Evolutionary conservation across 2,888 invertebrate species (phyloP).

Genomic region (Orthonychiurus folsomi): DNA sequence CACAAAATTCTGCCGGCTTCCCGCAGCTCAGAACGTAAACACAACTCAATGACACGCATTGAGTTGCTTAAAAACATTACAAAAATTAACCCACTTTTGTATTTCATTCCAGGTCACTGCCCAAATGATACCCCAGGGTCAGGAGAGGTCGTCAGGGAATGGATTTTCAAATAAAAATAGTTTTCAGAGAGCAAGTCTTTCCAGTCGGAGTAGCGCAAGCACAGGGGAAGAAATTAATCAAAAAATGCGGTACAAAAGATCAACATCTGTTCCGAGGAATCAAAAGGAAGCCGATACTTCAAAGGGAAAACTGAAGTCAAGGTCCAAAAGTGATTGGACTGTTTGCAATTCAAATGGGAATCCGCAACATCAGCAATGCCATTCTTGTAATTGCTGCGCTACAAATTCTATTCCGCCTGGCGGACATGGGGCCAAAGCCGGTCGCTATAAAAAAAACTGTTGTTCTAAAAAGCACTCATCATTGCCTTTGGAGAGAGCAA

Average conservation of each 20-base stretch:
- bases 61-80: no score
- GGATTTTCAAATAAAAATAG: not conserved
- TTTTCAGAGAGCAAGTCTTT: constrained; percentile 26
- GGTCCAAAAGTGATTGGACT: constrained; percentile 34
- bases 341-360: constrained; percentile 22
- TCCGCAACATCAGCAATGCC: constrained; percentile 4
- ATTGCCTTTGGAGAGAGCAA: constrained; percentile 23
- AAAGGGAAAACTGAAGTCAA: constrained; percentile 20
- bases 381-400: not conserved
- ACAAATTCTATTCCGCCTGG: no score
- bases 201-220: constrained; percentile 25
- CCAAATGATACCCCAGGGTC: not conserved
- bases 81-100: no score
- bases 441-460: not conserved
- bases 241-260: constrained; percentile 25
- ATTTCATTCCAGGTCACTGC: no score
- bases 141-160: not conserved
- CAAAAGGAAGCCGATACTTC: constrained; percentile 9
- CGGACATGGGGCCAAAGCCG: not conserved
- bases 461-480: constrained; percentile 1
- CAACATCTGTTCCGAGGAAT: constrained; percentile 30
- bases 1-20: no score
- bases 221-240: constrained; percentile 20
- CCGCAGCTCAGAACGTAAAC: no score
- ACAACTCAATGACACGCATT: no score